Conservation (phyloP, 2,888 invertebrate species). For the Leptinotarsa rubiginosa region DNA sequence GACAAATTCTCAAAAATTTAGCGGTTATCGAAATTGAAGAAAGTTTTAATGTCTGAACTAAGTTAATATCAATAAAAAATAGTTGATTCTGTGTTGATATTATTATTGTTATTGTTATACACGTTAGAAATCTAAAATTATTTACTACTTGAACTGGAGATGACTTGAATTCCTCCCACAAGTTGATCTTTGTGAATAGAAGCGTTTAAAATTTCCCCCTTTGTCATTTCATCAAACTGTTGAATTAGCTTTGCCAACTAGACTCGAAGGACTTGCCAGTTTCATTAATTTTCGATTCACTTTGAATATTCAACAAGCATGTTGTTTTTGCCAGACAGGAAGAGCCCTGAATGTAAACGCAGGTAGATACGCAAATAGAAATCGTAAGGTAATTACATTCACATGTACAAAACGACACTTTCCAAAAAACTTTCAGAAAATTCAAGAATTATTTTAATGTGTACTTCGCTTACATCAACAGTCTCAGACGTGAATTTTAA, state of each 20-base stretch:
- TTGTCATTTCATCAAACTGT: too few species aligned
- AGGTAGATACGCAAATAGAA: neutral
- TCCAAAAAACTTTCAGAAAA: neutral
- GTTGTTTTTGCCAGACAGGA: conserved; percentile 4
- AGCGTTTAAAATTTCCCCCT: too few species aligned
- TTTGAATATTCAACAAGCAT: neutral
- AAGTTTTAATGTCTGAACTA: neutral
- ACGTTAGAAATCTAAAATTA: too few species aligned
- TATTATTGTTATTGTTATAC: too few species aligned
- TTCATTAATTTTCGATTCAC: neutral
- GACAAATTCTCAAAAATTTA: neutral
- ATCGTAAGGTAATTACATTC: neutral
- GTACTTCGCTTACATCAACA: too few species aligned
- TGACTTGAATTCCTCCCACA: too few species aligned
- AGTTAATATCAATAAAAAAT: neutral
- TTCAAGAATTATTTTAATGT: neutral
- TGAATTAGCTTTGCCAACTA: neutral
- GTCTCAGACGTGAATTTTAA: too few species aligned
- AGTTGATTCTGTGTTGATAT: neutral
- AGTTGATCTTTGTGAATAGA: too few species aligned
- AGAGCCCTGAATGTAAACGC: neutral
- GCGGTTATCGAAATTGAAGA: neutral
- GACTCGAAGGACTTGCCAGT: neutral
- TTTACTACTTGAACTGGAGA: too few species aligned
- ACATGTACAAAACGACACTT: conserved; percentile 2